Base-by-base conservation (phyloP, 2,113 vertebrate genomes). In the Podarcis raffonei region DNA sequence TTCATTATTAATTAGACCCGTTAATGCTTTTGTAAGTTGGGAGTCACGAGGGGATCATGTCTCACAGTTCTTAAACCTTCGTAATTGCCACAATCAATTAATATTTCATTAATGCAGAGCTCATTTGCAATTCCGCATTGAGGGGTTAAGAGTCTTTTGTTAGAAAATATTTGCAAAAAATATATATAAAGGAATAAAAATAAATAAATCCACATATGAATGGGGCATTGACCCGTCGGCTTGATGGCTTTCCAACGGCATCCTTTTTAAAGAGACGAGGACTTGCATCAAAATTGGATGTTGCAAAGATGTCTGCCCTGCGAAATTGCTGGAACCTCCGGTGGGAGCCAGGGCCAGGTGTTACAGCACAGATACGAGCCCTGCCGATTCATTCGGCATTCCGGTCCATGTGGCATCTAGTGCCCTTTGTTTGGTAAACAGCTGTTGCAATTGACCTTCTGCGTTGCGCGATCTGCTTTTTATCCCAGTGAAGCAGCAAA, bases 1-100 rank as follows among this genome's bases (percentile, higher is more conserved):
- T 96, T 91, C 95, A 96, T 96, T 96, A 96, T 96, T 96, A 96
- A 96, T 96, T 95, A 96, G 95, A 91, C 74, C 89, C 74, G 91
- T 93, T 95, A 93, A 95, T 93, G 93, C 93, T 94, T 92, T 94
- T 95, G 94, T 93, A 94, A 96, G 92, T 94, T 91, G 91, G 48
- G 93, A 96, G 93, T 95, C 95, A 94, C 92, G 90, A 89, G 91
- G 93, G 93, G 94, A 94, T 93, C 93, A 85, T 90, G 87, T 93
- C 71, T 68, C 75, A 57, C 85, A 69, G 92, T 95, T 95, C 93
- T 96, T 96, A 96, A 96, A 93, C 90, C 85, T 91, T 71, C 57
- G 85, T 94, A 96, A 95, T 95, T 95, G 95, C 92, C 89, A 91
- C 89, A 91, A 93, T 91, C 95, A 96, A 96, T 95, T 96, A 96